phyloP scores from a whole-genome alignment of 1,140 invertebrate genomes.

The Temnothorax nylanderi region DNA sequence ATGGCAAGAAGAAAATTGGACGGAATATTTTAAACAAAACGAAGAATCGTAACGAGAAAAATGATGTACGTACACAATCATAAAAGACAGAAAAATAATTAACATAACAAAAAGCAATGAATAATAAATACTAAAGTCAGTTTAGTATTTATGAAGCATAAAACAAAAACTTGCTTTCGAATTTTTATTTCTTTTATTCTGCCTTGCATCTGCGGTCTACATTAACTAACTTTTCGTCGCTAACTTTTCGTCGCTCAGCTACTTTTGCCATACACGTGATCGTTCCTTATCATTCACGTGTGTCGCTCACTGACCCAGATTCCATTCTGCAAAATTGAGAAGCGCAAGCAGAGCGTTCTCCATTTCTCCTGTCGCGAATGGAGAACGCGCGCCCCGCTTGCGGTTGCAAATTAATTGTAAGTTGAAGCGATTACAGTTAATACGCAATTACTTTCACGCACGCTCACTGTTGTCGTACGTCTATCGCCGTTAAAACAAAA shows the following conservation, averaged over 20 bases:
- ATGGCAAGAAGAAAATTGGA: not conserved
- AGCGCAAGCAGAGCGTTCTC: not conserved
- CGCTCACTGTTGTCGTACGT: not conserved
- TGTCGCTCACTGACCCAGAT: conserved; percentile 1
- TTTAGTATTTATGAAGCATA: too few species aligned
- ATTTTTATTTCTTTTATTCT: not conserved
- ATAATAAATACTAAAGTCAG: conserved; percentile 1
- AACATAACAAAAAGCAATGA: not conserved
- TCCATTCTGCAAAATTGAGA: not conserved
- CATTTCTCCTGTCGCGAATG: not conserved
- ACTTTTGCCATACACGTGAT: not conserved
- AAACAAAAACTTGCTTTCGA: not conserved
- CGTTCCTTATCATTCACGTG: conserved; percentile 9
- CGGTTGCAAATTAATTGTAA: not conserved
- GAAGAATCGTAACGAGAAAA: not conserved
- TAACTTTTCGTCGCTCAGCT: not conserved
- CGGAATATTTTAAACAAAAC: not conserved
- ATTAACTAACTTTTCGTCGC: not conserved
- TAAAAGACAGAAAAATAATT: not conserved
- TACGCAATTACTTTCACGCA: conserved; percentile 3
- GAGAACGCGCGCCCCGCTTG: not conserved
- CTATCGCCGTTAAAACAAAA: not conserved
- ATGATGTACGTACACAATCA: not conserved
- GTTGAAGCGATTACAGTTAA: not conserved
- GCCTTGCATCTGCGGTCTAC: not conserved